Evolutionary conservation across 2,888 invertebrate genomes (phyloP).

Genomic region (Panzeria rudis): DNA sequence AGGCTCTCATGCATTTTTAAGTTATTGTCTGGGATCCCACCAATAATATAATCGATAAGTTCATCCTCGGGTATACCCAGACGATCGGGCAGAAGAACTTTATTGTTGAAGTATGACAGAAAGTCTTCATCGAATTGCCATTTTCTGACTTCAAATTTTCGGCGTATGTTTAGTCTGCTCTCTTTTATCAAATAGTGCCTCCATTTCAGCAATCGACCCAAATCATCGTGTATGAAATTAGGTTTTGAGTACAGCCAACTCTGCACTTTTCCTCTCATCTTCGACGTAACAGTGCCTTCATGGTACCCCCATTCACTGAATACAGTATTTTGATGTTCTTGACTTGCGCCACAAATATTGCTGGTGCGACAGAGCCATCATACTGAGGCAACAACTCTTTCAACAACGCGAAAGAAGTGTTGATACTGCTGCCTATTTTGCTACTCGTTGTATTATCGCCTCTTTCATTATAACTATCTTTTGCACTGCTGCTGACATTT

Average conservation of each 20-base stretch:
- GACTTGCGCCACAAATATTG: constrained; percentile 36
- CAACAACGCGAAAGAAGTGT: background rate
- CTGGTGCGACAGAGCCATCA: constrained; percentile 11
- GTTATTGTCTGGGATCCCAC: background rate
- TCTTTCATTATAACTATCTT: no score
- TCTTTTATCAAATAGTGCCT: background rate
- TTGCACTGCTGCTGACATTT: no score
- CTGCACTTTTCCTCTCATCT: constrained; percentile 57
- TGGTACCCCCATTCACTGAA: background rate
- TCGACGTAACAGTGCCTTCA: constrained; percentile 28
- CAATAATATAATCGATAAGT: background rate
- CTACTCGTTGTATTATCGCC: no score
- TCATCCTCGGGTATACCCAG: background rate
- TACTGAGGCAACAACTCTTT: constrained; percentile 43
- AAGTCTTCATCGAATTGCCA: background rate
- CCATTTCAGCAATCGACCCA: background rate
- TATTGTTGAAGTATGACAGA: background rate
- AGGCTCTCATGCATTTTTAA: background rate
- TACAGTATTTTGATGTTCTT: background rate
- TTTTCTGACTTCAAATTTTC: background rate
- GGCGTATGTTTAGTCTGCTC: background rate
- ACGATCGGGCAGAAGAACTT: background rate
- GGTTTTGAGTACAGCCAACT: constrained; percentile 44
- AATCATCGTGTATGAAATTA: constrained; percentile 11
- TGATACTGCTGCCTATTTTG: background rate